Conservation (phyloP, 2,113 vertebrate species). For the Ammospiza nelsoni region DNA sequence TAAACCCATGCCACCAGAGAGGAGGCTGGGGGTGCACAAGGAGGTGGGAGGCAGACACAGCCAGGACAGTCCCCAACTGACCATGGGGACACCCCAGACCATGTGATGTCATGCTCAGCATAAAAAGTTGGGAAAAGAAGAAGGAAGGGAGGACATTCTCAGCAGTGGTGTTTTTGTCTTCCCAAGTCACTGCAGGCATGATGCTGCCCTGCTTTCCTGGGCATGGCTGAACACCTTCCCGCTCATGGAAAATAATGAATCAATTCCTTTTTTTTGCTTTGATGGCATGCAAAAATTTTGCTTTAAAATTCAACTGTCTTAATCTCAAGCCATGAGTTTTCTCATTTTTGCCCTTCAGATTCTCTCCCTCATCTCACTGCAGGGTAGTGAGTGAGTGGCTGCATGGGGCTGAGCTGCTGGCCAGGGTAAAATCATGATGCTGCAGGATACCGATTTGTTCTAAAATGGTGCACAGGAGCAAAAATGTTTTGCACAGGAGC, state of each 20-base stretch:
- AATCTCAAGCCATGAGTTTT: neutral
- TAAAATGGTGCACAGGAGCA: neutral
- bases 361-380: neutral
- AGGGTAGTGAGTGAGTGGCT: neutral
- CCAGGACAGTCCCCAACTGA: neutral
- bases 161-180: neutral
- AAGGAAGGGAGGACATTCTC: neutral
- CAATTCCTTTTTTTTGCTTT: neutral
- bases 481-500: neutral
- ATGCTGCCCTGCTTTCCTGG: neutral
- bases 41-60: neutral
- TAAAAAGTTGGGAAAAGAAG: neutral
- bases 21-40: neutral
- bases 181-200: neutral
- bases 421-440: neutral
- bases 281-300: neutral
- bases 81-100: neutral
- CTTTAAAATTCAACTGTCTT: neutral
- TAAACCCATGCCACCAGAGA: neutral
- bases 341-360: neutral
- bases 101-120: neutral
- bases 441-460: neutral
- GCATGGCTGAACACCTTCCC: neutral
- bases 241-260: neutral
- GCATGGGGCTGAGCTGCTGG: neutral